A percentile compares a stretch with the other conserved stretches of the same genome.
These are phyloP conservation scores for Agrilus planipennis DNA, from an alignment of 1,140 invertebrate species.

Conservation along the genomic window DNA sequence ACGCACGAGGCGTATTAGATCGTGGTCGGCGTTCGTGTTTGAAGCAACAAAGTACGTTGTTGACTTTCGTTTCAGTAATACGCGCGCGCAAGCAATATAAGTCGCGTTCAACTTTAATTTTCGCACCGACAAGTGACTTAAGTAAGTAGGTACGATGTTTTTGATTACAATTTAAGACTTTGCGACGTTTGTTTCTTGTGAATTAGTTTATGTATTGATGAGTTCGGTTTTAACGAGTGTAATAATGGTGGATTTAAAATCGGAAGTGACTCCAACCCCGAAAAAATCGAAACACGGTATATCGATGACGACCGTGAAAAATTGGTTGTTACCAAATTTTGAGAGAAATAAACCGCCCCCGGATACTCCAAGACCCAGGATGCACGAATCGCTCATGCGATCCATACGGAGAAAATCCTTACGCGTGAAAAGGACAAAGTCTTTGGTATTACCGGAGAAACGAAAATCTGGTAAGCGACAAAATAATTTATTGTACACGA, in stretches of 20 bases:
- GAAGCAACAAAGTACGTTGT: too few relatives aligned
- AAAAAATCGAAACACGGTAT: slow-evolving; percentile 28
- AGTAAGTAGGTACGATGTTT: too few relatives aligned
- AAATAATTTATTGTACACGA: too few relatives aligned
- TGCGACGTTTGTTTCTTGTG: too few relatives aligned
- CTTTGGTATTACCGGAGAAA: slow-evolving; percentile 54
- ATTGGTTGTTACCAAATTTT: slow-evolving; percentile 54
- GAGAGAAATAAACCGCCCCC: slow-evolving; percentile 47
- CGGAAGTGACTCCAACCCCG: slow-evolving; percentile 24
- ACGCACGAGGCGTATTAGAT: too few relatives aligned
- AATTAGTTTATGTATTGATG: too few relatives aligned
- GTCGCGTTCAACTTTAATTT: too few relatives aligned
- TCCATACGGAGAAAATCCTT: slow-evolving; percentile 53
- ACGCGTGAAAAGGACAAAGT: slow-evolving; percentile 56
- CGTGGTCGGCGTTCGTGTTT: too few relatives aligned
- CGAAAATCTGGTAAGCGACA: slow-evolving; percentile 62
- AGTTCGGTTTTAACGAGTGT: background rate
- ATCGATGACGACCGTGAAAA: slow-evolving; percentile 48
- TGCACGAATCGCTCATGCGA: slow-evolving; percentile 53
- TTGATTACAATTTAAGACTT: too few relatives aligned
- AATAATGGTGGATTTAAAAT: slow-evolving; percentile 30
- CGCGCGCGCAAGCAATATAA: too few relatives aligned
- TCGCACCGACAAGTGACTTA: too few relatives aligned
- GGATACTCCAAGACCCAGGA: slow-evolving; percentile 38
- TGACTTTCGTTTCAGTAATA: too few relatives aligned